Conservation (phyloP, 2,113 vertebrate species). For the Pteronura brasiliensis region DNA sequence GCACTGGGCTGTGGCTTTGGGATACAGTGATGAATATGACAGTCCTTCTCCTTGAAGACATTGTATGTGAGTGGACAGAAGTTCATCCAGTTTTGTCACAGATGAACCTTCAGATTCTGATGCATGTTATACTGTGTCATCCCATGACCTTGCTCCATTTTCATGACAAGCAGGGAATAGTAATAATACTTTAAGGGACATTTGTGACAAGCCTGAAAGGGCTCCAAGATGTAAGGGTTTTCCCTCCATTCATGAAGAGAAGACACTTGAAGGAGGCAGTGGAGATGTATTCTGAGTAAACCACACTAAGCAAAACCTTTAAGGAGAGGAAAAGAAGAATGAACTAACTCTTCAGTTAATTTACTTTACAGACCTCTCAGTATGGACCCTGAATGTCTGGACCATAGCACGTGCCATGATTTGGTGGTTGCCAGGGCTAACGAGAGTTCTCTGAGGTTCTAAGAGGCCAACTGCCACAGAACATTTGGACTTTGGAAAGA, state of each 20-base stretch:
- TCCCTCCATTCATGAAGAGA: not conserved
- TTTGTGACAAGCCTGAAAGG: not conserved
- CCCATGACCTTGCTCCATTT: not conserved
- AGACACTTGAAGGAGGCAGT: not conserved
- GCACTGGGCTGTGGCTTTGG: not conserved
- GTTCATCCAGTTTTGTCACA: not conserved
- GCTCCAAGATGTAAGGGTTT: not conserved
- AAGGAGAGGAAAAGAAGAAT: not conserved
- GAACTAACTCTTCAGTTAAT: not conserved
- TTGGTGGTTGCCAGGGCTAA: not conserved
- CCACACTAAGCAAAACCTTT: not conserved
- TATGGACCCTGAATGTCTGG: not conserved
- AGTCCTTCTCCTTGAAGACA: not conserved
- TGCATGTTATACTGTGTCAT: not conserved
- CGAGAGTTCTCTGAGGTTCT: not conserved
- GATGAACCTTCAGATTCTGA: not conserved
- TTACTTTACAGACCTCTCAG: not conserved
- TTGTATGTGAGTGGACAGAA: not conserved
- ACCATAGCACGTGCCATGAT: accelerated
- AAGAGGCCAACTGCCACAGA: not conserved
- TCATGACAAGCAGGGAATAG: not conserved
- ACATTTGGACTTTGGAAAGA: not conserved
- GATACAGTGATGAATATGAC: too few species aligned
- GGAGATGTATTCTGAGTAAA: not conserved
- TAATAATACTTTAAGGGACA: not conserved